Conservation (phyloP, 2,113 vertebrate species). For the Crocuta crocuta region DNA sequence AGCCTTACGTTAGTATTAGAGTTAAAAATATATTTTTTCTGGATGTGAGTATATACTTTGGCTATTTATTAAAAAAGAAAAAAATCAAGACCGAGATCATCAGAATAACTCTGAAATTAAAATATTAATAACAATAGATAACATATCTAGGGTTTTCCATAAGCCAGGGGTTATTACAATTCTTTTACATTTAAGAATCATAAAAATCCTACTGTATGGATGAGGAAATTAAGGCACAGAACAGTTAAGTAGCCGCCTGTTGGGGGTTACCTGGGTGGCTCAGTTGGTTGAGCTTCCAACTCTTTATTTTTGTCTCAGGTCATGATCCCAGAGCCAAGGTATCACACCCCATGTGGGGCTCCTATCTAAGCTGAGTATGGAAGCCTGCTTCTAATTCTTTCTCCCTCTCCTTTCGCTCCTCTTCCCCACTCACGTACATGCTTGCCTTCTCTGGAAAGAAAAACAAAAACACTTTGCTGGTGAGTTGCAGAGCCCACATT, state of each 20-base stretch:
- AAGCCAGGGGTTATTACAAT: neutral
- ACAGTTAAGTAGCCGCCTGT: neutral
- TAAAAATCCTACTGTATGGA: neutral
- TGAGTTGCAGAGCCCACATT: neutral
- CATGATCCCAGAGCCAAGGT: no score
- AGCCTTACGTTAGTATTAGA: neutral
- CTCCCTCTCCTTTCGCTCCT: no score
- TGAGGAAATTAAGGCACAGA: neutral
- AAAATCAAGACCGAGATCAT: neutral
- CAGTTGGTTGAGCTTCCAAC: no score
- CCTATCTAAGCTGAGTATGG: no score
- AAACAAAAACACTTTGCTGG: neutral
- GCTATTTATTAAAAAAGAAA: neutral
- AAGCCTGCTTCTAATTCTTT: no score
- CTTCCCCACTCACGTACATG: no score
- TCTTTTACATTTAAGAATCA: neutral
- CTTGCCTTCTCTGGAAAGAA: no score
- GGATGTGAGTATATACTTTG: neutral
- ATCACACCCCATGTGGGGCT: no score
- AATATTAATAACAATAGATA: neutral
- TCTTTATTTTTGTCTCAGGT: no score
- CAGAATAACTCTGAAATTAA: neutral
- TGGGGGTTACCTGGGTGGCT: neutral
- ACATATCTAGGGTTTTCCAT: neutral
- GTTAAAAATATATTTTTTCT: slow-evolving; percentile 35